Conservation (phyloP, 1,140 invertebrate genomes). For the Drosophila ogumai region DNA sequence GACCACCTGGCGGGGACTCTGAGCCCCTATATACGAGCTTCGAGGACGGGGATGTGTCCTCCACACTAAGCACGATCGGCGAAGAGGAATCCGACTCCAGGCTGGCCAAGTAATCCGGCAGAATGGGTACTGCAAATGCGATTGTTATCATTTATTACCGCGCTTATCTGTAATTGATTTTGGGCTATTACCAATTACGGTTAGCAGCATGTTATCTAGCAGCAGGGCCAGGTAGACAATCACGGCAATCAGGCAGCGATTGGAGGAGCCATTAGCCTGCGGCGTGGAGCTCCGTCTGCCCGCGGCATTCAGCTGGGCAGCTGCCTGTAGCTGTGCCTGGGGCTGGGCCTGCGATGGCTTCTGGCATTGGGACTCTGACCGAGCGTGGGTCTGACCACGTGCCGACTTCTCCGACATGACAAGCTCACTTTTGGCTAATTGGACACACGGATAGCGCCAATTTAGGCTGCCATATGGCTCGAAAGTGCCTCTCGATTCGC, state of each 20-base stretch:
- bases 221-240: slow-evolving; percentile 89
- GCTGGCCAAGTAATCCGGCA: slow-evolving; percentile 92
- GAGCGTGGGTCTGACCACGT: slow-evolving; percentile 20
- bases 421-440: slow-evolving; percentile 26
- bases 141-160: slow-evolving; percentile 15
- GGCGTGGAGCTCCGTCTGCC: slow-evolving; percentile 55
- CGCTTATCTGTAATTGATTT: slow-evolving; percentile 21
- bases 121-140: slow-evolving; percentile 90
- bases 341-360: slow-evolving; percentile 13
- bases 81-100: slow-evolving; percentile 79
- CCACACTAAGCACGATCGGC: slow-evolving; percentile 23
- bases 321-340: slow-evolving; percentile 25
- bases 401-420: slow-evolving; percentile 58
- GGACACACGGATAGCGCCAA: slow-evolving; percentile 28
- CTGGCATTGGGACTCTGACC: slow-evolving; percentile 14
- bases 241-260: slow-evolving; percentile 85
- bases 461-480: slow-evolving; percentile 69
- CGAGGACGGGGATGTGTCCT: slow-evolving; percentile 16
- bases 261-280: slow-evolving; percentile 52
- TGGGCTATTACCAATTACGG: slow-evolving; percentile 88
- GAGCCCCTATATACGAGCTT: slow-evolving; percentile 47
- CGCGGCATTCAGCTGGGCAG: slow-evolving; percentile 59
- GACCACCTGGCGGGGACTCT: slow-evolving; percentile 12
- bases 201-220: slow-evolving; percentile 91
- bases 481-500: slow-evolving; percentile 25